Conservation (phyloP, 2,113 vertebrate genomes). For the Mandrillus leucophaeus region DNA sequence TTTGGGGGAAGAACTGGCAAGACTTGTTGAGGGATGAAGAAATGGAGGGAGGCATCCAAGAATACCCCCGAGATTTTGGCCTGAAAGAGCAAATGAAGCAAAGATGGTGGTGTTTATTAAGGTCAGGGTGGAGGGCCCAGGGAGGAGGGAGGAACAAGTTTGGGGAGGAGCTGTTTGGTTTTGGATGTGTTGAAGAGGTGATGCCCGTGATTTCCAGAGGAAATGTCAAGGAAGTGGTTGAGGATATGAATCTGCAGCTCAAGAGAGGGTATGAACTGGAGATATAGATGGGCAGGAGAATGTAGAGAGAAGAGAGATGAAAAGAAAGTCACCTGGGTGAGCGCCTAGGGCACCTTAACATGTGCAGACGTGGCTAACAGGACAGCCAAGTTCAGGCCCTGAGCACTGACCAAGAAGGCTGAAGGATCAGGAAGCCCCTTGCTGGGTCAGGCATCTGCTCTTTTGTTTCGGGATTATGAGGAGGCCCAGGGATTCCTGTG, state of each 20-base stretch:
- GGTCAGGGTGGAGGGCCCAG: background rate
- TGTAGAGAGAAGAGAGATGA: background rate
- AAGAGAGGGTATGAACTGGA: accelerated
- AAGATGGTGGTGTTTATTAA: background rate
- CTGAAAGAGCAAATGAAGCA: too few species aligned
- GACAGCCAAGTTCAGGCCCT: background rate
- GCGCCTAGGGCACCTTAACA: background rate
- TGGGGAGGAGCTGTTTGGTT: accelerated
- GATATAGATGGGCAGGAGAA: background rate
- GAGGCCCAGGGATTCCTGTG: background rate
- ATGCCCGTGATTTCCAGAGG: accelerated
- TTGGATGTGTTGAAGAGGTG: background rate
- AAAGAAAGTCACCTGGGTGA: background rate
- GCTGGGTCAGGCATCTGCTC: background rate
- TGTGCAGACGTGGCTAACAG: background rate
- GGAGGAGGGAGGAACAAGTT: background rate
- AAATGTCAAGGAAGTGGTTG: background rate
- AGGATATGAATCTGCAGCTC: background rate
- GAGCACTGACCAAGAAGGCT: background rate
- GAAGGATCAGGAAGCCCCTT: background rate
- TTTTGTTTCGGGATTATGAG: background rate
- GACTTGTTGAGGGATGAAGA: background rate
- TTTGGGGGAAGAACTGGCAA: background rate
- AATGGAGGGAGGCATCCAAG: background rate
- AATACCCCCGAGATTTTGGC: accelerated